A percentile compares a stretch with the other conserved stretches of the same genome.
Evolutionary conservation across 30 jellyfish, hydroid and myxozoan species (phyloP).

Genomic region (Aurelia sp.): DNA sequence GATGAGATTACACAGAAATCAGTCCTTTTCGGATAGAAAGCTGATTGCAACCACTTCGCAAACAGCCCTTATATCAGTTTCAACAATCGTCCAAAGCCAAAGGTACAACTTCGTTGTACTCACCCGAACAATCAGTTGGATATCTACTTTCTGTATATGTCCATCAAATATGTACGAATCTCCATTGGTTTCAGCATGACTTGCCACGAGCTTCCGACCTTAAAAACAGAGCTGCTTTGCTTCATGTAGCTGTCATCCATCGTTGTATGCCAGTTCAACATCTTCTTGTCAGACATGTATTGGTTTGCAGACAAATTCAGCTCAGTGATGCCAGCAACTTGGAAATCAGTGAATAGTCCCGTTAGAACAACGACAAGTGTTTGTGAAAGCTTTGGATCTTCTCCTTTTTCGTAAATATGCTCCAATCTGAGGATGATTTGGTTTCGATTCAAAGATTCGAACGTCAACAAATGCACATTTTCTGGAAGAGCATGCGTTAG

Average conservation of each 20-base stretch:
- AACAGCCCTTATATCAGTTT: too few species aligned
- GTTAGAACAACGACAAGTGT: conserved; percentile 52
- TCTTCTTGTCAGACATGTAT: conserved; percentile 62
- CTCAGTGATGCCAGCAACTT: conserved; percentile 66
- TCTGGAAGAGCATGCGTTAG: conserved; percentile 70
- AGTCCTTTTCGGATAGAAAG: too few species aligned
- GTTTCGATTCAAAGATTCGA: conserved; percentile 60
- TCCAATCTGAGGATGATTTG: conserved; percentile 75
- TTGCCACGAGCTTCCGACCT: conserved; percentile 32
- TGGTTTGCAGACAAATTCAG: conserved; percentile 90
- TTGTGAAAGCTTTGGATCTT: conserved; percentile 74
- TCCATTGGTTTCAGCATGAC: conserved; percentile 79
- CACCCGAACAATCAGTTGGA: too few species aligned
- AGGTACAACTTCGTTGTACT: too few species aligned
- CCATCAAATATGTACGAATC: conserved; percentile 48
- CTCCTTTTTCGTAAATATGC: conserved; percentile 78
- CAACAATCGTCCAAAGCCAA: too few species aligned
- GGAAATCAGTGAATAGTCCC: conserved; percentile 78
- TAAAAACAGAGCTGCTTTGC: background rate
- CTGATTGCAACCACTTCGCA: too few species aligned
- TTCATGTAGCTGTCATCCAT: background rate
- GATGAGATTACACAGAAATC: too few species aligned
- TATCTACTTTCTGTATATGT: conserved; percentile 8
- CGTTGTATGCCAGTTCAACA: conserved; percentile 80
- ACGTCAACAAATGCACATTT: conserved; percentile 85